Evolutionary conservation across 1,140 invertebrate genomes (phyloP).

Genomic region (Apolygus lucorum): DNA sequence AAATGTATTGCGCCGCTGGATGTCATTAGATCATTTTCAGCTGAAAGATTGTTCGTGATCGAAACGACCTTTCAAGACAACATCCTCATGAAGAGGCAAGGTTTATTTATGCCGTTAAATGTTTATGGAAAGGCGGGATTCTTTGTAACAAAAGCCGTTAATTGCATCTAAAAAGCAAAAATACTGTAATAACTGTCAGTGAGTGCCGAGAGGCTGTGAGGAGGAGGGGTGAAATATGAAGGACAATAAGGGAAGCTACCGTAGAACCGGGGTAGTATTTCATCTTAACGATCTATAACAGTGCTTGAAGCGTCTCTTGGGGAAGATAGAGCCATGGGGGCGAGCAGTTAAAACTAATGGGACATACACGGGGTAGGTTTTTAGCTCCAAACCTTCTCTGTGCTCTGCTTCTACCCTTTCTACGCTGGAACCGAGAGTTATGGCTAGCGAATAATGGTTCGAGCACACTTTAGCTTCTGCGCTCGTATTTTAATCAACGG

Average conservation of each 20-base stretch:
- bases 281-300: slow-evolving; percentile 24
- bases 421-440: slow-evolving; percentile 29
- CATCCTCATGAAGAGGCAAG: not conserved
- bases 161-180: slow-evolving; percentile 22
- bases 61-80: not conserved
- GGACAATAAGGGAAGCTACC: slow-evolving; percentile 23
- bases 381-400: not conserved
- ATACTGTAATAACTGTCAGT: slow-evolving; percentile 22
- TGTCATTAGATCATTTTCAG: too few species aligned
- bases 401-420: not conserved
- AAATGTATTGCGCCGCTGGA: too few species aligned
- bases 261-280: slow-evolving; percentile 17
- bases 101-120: slow-evolving; percentile 6
- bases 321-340: slow-evolving; percentile 20
- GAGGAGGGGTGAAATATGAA: slow-evolving; percentile 20
- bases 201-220: not conserved
- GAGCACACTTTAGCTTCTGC: slow-evolving; percentile 18
- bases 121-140: slow-evolving; percentile 5
- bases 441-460: slow-evolving; percentile 21
- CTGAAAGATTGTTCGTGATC: not conserved
- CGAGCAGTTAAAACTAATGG: slow-evolving; percentile 28
- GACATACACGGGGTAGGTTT: slow-evolving; percentile 20
- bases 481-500: slow-evolving; percentile 23
- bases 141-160: slow-evolving; percentile 20
- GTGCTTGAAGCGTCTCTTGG: slow-evolving; percentile 21